Conservation (phyloP, 2,888 invertebrate genomes). For the Conus canariensis region DNA sequence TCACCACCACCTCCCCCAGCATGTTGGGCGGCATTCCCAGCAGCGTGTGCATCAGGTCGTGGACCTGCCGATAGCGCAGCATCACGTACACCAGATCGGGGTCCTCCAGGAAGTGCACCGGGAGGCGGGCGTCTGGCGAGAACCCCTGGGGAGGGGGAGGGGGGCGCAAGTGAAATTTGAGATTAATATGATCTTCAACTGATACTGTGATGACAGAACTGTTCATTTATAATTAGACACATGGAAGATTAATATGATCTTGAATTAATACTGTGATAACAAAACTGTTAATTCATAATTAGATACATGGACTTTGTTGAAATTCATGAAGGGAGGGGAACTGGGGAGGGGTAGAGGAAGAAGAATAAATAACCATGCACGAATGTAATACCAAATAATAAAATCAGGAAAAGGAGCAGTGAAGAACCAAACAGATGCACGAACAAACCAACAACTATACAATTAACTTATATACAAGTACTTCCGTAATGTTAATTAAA, state of each 20-base stretch:
- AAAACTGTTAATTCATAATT: too few species aligned
- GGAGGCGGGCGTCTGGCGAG: conserved; percentile 93
- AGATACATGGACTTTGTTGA: too few species aligned
- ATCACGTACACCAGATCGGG: conserved; percentile 95
- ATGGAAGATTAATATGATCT: neutral
- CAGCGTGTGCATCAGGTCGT: conserved; percentile 93
- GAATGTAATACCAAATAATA: too few species aligned
- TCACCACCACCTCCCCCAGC: conserved; percentile 90
- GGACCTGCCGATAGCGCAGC: conserved; percentile 97
- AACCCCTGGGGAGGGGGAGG: conserved; percentile 84
- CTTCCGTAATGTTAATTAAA: too few species aligned
- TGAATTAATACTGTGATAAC: too few species aligned
- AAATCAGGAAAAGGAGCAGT: too few species aligned
- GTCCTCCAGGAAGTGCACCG: conserved; percentile 95
- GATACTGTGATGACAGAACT: neutral
- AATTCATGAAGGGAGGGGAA: too few species aligned
- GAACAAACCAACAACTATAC: too few species aligned
- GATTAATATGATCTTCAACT: neutral
- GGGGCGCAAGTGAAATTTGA: neutral
- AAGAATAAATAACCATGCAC: too few species aligned
- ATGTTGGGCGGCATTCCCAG: conserved; percentile 88
- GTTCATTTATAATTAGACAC: neutral
- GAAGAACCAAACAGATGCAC: too few species aligned
- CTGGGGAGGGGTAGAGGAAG: too few species aligned
- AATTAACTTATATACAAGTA: too few species aligned